A percentile compares a stretch with the other conserved stretches of the same genome.
Conservation (phyloP, 1,140 invertebrate species). For the Drosophila persimilis region DNA sequence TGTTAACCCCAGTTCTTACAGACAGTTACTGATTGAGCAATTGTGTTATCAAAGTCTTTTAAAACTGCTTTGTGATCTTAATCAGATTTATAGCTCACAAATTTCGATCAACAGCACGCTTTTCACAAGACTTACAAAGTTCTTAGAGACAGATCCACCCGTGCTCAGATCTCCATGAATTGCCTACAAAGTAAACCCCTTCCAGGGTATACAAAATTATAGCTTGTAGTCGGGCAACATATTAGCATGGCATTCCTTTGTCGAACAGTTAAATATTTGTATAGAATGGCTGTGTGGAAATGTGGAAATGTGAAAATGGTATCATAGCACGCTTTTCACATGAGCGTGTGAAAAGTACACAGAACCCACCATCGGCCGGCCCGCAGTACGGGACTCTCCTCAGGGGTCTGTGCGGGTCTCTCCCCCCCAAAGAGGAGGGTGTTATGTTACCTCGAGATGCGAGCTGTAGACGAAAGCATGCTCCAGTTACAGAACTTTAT, state of each 20-base stretch:
- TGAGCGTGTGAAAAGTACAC: slow-evolving; percentile 66
- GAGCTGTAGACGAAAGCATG: slow-evolving; percentile 31
- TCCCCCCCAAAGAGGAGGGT: slow-evolving; percentile 4
- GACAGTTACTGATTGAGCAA: too few relatives aligned
- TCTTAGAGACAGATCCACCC: too few relatives aligned
- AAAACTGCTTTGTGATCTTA: too few relatives aligned
- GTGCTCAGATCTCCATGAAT: not conserved
- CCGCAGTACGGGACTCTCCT: slow-evolving; percentile 1
- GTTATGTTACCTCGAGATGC: slow-evolving; percentile 28
- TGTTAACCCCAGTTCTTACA: too few relatives aligned
- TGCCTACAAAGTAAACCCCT: too few relatives aligned
- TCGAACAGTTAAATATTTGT: slow-evolving; percentile 69
- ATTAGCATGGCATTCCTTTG: slow-evolving; percentile 33
- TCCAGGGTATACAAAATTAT: slow-evolving; percentile 17
- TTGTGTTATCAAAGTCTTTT: too few relatives aligned
- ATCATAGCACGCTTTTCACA: slow-evolving; percentile 74
- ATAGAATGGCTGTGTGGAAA: slow-evolving; percentile 29
- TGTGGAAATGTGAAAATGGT: slow-evolving; percentile 47
- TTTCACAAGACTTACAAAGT: too few relatives aligned
- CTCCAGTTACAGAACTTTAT: slow-evolving; percentile 61
- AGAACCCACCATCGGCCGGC: slow-evolving; percentile 16
- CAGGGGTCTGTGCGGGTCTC: slow-evolving; percentile 32
- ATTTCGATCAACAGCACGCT: too few relatives aligned
- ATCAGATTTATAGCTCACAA: too few relatives aligned
- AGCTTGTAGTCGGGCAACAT: not conserved